phyloP scores from a whole-genome alignment of 2,113 vertebrate species.

The Rousettus leschenaultii region DNA sequence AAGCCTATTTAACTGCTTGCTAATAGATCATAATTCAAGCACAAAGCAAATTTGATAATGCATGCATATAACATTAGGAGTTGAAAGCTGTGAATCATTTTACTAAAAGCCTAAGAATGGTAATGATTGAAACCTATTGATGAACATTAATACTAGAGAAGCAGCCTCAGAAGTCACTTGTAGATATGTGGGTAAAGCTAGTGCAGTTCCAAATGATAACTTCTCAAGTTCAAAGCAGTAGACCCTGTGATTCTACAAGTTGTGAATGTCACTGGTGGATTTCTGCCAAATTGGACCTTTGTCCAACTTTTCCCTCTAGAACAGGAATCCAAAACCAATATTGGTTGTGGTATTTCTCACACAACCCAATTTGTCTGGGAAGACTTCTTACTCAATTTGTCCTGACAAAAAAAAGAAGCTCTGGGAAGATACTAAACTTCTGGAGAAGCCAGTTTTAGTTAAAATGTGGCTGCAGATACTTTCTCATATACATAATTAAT shows the following conservation, averaged over 20 bases:
- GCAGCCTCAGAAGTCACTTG: neutral
- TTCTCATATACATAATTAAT: neutral
- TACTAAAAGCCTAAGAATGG: constrained; percentile 60
- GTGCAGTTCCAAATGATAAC: neutral
- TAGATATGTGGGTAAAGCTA: neutral
- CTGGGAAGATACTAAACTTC: neutral
- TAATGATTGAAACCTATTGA: neutral
- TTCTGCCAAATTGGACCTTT: constrained; percentile 15
- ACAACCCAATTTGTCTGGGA: neutral
- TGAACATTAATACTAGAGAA: constrained; percentile 33
- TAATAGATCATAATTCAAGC: constrained; percentile 77
- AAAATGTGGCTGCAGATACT: neutral
- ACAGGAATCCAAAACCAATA: constrained; percentile 7
- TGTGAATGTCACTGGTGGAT: constrained; percentile 9
- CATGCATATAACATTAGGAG: constrained; percentile 62
- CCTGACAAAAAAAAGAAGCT: neutral
- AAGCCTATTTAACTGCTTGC: constrained; percentile 77
- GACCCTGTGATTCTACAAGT: neutral
- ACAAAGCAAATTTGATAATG: constrained; percentile 79
- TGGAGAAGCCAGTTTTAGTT: constrained; percentile 13
- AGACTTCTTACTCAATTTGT: neutral
- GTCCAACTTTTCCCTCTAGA: neutral
- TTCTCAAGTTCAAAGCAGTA: constrained; percentile 32
- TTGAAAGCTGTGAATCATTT: constrained; percentile 65
- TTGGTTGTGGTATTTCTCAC: neutral